These are phyloP conservation scores for Pycnomerus fuliginosus DNA, from an alignment of 2,888 invertebrate species.

Conservation along the genomic window DNA sequence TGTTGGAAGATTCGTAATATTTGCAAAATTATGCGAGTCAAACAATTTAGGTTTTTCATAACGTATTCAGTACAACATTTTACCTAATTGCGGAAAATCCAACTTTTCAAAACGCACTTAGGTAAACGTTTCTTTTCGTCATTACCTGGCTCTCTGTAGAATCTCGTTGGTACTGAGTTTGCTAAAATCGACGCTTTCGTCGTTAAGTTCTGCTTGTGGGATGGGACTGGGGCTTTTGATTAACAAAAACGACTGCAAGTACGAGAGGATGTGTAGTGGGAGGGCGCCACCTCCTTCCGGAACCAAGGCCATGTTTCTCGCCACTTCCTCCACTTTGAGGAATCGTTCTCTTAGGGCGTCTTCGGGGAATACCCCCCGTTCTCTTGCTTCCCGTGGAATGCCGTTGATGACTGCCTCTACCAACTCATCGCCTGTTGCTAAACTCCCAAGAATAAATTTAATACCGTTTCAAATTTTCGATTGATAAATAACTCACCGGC, in stretches of 20 bases:
- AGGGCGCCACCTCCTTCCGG: conserved; percentile 86
- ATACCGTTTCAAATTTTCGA: conserved; percentile 6
- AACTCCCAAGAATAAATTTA: conserved; percentile 6
- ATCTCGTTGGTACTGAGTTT: conserved; percentile 84
- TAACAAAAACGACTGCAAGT: conserved; percentile 83
- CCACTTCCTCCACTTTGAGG: conserved; percentile 75
- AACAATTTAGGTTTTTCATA: conserved; percentile 14
- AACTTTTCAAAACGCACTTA: no score
- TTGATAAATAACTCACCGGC: conserved; percentile 58
- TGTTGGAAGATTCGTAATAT: no score
- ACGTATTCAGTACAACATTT: no score
- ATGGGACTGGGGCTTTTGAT: conserved; percentile 69
- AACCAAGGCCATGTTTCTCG: conserved; percentile 80
- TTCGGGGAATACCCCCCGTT: conserved; percentile 86
- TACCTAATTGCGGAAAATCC: no score
- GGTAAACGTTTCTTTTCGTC: no score
- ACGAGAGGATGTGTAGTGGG: conserved; percentile 81
- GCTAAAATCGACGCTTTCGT: conserved; percentile 70
- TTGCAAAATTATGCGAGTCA: no score
- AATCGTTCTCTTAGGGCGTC: conserved; percentile 83
- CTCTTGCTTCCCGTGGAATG: conserved; percentile 74
- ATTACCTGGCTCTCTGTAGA: conserved; percentile 84
- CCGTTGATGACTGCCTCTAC: conserved; percentile 75
- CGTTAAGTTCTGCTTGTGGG: conserved; percentile 70
- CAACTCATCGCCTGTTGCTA: conserved; percentile 74